Conservation (phyloP, 2,113 vertebrate species). For the Piprites chloris region DNA sequence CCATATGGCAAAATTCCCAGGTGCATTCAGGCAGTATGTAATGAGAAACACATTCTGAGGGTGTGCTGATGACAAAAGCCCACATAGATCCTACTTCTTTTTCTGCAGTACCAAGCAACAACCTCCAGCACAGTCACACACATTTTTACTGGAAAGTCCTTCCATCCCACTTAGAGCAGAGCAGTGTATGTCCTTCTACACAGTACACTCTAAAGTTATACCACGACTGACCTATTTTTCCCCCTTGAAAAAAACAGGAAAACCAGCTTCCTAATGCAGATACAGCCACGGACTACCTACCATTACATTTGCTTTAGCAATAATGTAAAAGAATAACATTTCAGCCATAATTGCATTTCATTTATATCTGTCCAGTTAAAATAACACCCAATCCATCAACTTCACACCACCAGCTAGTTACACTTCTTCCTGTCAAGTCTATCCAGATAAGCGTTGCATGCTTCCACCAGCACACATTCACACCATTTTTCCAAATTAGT, state of each 20-base stretch:
- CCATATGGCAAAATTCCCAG: not conserved
- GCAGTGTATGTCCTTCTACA: not conserved
- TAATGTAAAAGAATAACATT: not conserved
- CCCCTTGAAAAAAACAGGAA: not conserved
- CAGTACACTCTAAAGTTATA: not conserved
- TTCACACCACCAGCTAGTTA: not conserved
- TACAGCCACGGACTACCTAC: not conserved
- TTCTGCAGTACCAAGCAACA: not conserved
- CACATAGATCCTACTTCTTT: not conserved
- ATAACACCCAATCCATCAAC: not conserved
- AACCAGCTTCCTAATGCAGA: not conserved
- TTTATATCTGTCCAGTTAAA: constrained; percentile 4
- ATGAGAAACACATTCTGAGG: not conserved
- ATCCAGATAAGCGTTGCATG: not conserved
- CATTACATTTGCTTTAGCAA: not conserved
- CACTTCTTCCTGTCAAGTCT: not conserved
- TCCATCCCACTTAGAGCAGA: not conserved
- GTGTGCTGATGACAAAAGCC: not conserved
- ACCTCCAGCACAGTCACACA: not conserved
- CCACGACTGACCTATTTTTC: not conserved
- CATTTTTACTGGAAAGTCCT: not conserved
- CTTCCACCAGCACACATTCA: not conserved
- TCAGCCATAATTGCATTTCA: not conserved
- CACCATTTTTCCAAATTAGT: not conserved
- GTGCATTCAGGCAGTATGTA: not conserved